Base-by-base conservation (phyloP, 1,140 invertebrate genomes). In the Cotesia typhae region DNA sequence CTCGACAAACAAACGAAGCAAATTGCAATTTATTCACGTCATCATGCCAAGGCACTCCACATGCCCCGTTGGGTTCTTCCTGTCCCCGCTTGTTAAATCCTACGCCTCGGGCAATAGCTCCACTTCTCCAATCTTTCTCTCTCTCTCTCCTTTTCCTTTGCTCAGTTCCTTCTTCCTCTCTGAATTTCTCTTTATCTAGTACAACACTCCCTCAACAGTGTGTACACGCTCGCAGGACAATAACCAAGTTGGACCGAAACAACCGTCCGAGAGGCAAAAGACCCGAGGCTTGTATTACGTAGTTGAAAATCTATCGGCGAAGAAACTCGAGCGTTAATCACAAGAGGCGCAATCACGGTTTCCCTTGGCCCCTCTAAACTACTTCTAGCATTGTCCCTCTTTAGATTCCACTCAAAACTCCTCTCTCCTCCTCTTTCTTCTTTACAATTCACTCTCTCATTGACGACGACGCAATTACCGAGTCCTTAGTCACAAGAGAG, bases 21-120 rank as follows among this genome's bases (percentile, higher is more conserved):
- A 73, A 75, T 75, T 73, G 72, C 74, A 73, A 73, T 73, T 75
- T 75, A 75, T 75, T 73, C 72, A 71, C 74, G 71, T 71, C 59
- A 71, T 75, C 65, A 64, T 65, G 60, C 51, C 41, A 55, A 67
- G 66, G 66, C 66, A 28, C 66, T 67, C 28, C 37, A 37, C 66
- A 67, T 53, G 28, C 14, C 47, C 66, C 47, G 66, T 67, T 67
- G 41, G 66, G 51, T 67, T 20, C 66, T 67, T 67, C 66, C 66
- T 67, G 66, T 67, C 28, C 12, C 53, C 57, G 60, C 10, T 47
- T 51, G 17, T 20, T 53, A 67, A 67, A 63, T 12, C 12, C 12
- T 28, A 63, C 37, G 37, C 37, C 60, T 63, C 60, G 4, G 57
- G 57, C 14, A 28, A 38, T 38, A 12, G 36, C 60, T 63, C 36